A percentile compares a stretch with the other conserved stretches of the same genome.
Evolutionary conservation across 2,888 invertebrate species (phyloP).

Genomic region (Calameuta filiformis): DNA sequence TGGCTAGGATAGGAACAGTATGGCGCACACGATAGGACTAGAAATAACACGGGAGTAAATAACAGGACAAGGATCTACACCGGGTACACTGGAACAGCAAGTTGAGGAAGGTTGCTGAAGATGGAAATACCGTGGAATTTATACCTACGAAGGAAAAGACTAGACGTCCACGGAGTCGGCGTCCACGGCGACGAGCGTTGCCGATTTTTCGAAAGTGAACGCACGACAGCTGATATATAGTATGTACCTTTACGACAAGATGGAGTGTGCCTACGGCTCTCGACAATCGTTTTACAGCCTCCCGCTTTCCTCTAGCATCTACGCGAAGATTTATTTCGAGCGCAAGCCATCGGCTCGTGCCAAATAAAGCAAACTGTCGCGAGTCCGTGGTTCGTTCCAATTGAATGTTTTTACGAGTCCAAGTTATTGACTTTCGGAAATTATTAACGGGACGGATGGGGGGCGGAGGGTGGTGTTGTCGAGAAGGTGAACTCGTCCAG

Average conservation of each 20-base stretch:
- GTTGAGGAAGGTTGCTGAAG: neutral
- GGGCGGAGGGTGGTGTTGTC: neutral
- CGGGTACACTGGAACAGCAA: neutral
- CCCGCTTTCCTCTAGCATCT: constrained; percentile 26
- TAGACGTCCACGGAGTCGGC: neutral
- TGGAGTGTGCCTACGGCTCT: neutral
- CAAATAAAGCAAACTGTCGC: constrained; percentile 56
- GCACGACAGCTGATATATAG: neutral
- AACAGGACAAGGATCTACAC: neutral
- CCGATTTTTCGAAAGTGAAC: neutral
- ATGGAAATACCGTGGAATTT: neutral
- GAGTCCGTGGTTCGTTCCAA: constrained; percentile 33
- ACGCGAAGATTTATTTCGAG: constrained; percentile 42
- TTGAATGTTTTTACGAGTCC: neutral
- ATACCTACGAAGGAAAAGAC: neutral
- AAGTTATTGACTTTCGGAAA: constrained; percentile 23
- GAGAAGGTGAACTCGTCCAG: neutral
- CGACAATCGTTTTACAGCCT: constrained; percentile 38
- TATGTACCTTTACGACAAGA: neutral
- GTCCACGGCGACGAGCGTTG: neutral
- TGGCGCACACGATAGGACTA: neutral
- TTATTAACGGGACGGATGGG: constrained; percentile 40
- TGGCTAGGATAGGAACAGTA: neutral
- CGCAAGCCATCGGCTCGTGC: constrained; percentile 35
- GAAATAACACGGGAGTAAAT: neutral